Conservation (phyloP, 2,888 invertebrate genomes). For the Pristionchus entomophagus region DNA sequence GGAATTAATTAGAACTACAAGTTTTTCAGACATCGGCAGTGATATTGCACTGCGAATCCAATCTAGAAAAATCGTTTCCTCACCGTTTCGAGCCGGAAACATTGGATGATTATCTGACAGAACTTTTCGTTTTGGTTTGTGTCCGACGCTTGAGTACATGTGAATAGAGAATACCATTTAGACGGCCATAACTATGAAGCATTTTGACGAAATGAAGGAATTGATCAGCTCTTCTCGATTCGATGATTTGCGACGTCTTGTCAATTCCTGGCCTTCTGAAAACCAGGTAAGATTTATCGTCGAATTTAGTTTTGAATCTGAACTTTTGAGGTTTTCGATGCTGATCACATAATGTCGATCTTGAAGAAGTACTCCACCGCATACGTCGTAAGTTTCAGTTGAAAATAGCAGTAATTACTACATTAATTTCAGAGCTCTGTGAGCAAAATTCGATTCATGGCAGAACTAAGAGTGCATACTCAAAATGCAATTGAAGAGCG, state of each 20-base stretch:
- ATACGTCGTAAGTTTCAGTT: neutral
- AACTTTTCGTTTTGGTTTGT: neutral
- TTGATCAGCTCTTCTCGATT: too few relatives aligned
- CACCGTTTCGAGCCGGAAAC: neutral
- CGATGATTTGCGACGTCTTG: neutral
- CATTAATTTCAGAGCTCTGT: neutral
- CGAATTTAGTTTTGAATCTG: too few relatives aligned
- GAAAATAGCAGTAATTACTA: neutral
- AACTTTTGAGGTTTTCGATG: neutral
- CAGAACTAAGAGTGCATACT: neutral
- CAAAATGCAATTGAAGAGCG: neutral
- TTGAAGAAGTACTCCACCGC: neutral
- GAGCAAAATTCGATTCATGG: neutral
- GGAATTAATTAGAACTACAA: neutral
- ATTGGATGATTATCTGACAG: neutral
- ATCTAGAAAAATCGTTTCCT: neutral
- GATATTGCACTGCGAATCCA: neutral
- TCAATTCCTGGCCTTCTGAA: neutral
- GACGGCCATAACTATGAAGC: neutral
- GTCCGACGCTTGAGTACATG: neutral
- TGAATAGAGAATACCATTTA: neutral
- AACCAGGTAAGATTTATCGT: too few relatives aligned
- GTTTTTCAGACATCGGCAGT: neutral
- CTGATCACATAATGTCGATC: neutral
- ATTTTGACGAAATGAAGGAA: neutral